Conservation (phyloP, 2,888 invertebrate species). For the Vesta saturnalis region DNA sequence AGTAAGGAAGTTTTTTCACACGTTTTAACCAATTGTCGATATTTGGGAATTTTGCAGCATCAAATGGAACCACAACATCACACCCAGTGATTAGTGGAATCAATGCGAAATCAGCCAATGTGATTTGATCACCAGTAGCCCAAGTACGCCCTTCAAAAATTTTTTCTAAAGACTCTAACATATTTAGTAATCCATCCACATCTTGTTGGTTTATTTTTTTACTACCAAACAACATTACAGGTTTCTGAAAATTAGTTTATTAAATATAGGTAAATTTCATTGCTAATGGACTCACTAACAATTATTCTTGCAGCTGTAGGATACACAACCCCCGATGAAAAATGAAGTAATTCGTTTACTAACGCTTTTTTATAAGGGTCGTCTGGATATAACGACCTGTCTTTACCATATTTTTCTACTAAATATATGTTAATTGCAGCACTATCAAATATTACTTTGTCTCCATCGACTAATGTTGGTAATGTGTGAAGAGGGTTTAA, state of each 20-base stretch:
- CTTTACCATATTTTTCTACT: conserved; percentile 54
- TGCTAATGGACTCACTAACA: neutral
- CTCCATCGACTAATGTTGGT: conserved; percentile 69
- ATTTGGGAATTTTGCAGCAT: conserved; percentile 26
- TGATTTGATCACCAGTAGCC: conserved; percentile 61
- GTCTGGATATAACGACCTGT: conserved; percentile 66
- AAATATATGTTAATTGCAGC: conserved; percentile 63
- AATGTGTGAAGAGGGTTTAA: conserved; percentile 68
- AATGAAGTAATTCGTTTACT: conserved; percentile 67
- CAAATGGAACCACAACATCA: conserved; percentile 41
- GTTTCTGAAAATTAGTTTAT: conserved; percentile 57
- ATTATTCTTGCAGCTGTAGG: conserved; percentile 39
- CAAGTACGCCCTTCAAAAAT: conserved; percentile 62
- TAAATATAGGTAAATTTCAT: conserved; percentile 54
- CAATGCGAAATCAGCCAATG: conserved; percentile 42
- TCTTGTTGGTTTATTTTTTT: conserved; percentile 14
- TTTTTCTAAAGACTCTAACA: conserved; percentile 62
- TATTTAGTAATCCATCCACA: conserved; percentile 51
- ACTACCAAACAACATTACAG: conserved; percentile 46
- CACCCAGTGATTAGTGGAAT: neutral
- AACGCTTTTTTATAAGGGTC: conserved; percentile 63
- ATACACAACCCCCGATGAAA: conserved; percentile 65
- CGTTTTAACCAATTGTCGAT: conserved; percentile 51
- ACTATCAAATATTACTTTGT: conserved; percentile 64
- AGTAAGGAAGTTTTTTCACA: conserved; percentile 48